Evolutionary conservation across 2,797 vertebrate genomes (phyloP).

Genomic region (Oreortyx pictus): DNA sequence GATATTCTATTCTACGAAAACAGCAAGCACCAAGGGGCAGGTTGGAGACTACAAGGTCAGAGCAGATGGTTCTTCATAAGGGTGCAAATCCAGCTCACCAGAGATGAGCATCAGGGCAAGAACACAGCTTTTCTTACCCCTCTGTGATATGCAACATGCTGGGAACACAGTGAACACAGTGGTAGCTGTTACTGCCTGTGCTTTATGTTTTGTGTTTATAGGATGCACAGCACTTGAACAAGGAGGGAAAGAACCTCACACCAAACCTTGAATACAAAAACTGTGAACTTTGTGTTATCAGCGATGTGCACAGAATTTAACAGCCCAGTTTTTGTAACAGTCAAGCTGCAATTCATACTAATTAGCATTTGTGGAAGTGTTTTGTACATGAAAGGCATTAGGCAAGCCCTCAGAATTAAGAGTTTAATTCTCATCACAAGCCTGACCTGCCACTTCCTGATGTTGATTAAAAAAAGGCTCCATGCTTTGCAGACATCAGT

Average conservation of each 20-base stretch:
- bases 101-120: background rate
- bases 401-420: constrained; percentile 54
- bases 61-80: background rate
- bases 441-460: constrained; percentile 45
- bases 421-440: constrained; percentile 68
- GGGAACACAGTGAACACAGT: rapidly evolving
- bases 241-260: background rate
- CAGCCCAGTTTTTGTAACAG: background rate
- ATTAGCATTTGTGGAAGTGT: constrained; percentile 50
- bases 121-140: background rate
- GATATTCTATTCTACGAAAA: background rate
- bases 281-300: background rate
- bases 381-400: constrained; percentile 52
- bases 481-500: background rate
- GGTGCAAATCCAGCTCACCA: background rate
- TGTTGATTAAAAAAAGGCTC: constrained; percentile 18
- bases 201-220: background rate
- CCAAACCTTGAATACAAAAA: background rate
- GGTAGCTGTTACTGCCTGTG: background rate
- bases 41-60: background rate
- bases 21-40: background rate
- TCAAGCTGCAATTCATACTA: constrained; percentile 51
- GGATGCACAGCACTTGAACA: background rate
- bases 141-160: rapidly evolving
- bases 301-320: background rate